Evolutionary conservation across 2,113 vertebrate species (phyloP).

Genomic region (Forbesichthys papilliferus): DNA sequence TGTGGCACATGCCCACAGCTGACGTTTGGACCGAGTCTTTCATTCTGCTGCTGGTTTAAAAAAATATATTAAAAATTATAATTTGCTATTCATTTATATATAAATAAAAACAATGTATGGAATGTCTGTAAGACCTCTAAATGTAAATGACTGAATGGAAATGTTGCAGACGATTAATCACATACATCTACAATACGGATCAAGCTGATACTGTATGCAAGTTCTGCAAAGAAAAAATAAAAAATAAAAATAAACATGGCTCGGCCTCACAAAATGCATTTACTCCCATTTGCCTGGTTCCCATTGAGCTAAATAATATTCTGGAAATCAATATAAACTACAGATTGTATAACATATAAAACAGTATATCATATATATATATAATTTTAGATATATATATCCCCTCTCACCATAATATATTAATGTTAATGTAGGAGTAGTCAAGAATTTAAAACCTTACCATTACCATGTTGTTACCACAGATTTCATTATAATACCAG

Average conservation of each 20-base stretch:
- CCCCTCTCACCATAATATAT: no score
- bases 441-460: background rate
- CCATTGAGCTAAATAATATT: background rate
- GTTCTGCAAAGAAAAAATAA: no score
- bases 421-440: background rate
- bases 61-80: slow-evolving; percentile 9
- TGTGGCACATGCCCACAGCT: background rate
- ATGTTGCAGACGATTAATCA: slow-evolving; percentile 1
- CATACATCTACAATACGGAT: background rate
- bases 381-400: background rate
- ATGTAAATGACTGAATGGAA: slow-evolving; percentile 22
- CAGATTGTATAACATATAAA: background rate
- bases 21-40: slow-evolving; percentile 1
- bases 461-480: slow-evolving; percentile 26
- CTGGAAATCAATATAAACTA: background rate
- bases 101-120: slow-evolving; percentile 21
- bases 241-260: no score
- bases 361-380: background rate
- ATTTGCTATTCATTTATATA: background rate
- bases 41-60: slow-evolving; percentile 20
- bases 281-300: no score
- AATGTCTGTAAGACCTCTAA: background rate
- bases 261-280: no score
- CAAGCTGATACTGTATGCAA: background rate
- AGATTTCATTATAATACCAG: slow-evolving; percentile 27